phyloP scores from a whole-genome alignment of 2,888 invertebrate species.

The Epicampocera succincta region DNA sequence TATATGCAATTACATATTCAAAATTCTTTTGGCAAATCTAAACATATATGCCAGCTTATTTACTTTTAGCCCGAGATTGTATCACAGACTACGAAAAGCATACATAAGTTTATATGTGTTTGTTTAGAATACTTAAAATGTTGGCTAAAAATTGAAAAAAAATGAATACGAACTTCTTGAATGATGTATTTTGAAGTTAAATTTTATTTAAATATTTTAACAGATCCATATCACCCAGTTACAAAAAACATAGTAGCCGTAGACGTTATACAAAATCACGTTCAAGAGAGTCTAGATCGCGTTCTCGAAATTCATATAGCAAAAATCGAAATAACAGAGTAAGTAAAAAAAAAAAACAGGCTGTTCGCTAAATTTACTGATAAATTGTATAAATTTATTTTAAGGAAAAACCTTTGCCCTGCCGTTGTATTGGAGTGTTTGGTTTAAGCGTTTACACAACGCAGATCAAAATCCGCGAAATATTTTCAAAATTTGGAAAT shows the following conservation, averaged over 20 bases:
- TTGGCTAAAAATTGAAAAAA: background rate
- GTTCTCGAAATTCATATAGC: slow-evolving; percentile 66
- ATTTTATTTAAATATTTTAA: slow-evolving; percentile 33
- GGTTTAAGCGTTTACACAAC: slow-evolving; percentile 96
- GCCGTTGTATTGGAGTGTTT: slow-evolving; percentile 96
- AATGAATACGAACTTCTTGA: background rate
- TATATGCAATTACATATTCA: background rate
- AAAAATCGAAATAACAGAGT: slow-evolving; percentile 69
- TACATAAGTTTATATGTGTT: background rate
- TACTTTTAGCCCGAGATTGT: background rate
- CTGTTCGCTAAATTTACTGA: background rate
- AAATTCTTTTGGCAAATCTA: slow-evolving; percentile 12
- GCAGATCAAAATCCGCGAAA: slow-evolving; percentile 94
- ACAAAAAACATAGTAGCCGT: slow-evolving; percentile 55
- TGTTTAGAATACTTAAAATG: background rate
- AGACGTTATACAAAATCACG: slow-evolving; percentile 45
- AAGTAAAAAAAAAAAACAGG: slow-evolving; percentile 28
- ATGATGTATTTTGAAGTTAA: background rate
- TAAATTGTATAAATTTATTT: slow-evolving; percentile 9
- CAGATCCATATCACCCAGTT: slow-evolving; percentile 69
- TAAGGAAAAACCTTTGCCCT: slow-evolving; percentile 87
- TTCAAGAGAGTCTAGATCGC: slow-evolving; percentile 59
- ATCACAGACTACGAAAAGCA: too few relatives aligned
- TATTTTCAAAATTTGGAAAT: slow-evolving; percentile 95
- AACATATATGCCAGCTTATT: background rate